Evolutionary conservation across 2,113 vertebrate species (phyloP), one percentile per base, ranked within the genome.

Genomic region (Sardina pilchardus): DNA sequence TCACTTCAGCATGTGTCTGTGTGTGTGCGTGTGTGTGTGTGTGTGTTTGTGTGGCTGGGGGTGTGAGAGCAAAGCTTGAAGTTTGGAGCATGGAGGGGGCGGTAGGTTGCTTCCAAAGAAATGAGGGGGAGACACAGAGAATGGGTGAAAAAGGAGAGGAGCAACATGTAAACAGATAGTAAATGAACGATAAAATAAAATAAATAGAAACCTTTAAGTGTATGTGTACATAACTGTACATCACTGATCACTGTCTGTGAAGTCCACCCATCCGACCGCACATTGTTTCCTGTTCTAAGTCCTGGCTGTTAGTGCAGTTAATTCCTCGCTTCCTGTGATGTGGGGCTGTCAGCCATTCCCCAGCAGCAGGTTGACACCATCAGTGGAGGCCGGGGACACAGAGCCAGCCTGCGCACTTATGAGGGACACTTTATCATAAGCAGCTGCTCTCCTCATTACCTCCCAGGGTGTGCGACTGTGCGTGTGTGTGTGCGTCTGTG

Each of bases 1-100:
- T 94, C 92, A 91, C 91, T 94, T 94, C 94, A 94, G 67, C 94
- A 94, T 94, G 94, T 93, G 93, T 85, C 81, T 82, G 75, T 50
- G 87, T 89, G 88, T 82, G 91, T 85, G 88, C 43, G 44, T 84
- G n/a, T 92, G 86, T 89, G 91, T 91, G 80, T 85, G 86, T 88
- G 91, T 91, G 90, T 82, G 84, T 87, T 87, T 81, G 82, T 71
- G 85, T 86, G 59, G 21, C 21, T 78, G 71, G 71, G 71, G 71
- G 71, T 78, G 71, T 78, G 34, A 78, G 71, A 78, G 26, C 67
- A 12, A 75, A 14, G 4, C n/a, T 67, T 67, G n/a, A 10, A 16
- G 36, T 78, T 78, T 78, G 30, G n/a, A n/a, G n/a, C 71, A 78
- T 78, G 30, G 12, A 34, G 71, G 36, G 14, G 14, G 30, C 30